Percentiles rank a stretch among this genome's conserved stretches.
phyloP scores from a whole-genome alignment of 1,140 invertebrate genomes.

The Drosophila pandora region DNA sequence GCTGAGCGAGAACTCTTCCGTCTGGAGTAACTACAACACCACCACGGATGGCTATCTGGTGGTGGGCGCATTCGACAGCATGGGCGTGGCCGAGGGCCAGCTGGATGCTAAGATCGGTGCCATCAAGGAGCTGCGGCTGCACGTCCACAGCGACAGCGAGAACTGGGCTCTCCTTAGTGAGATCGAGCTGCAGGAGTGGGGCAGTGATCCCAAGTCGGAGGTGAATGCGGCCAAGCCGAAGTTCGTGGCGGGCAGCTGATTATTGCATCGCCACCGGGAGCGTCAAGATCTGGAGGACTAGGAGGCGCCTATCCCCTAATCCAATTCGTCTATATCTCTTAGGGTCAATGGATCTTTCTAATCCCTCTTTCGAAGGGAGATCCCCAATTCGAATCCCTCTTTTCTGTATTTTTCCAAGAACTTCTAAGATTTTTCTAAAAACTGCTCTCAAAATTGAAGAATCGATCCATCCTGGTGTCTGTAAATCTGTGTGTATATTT shows the following conservation, averaged over 20 bases:
- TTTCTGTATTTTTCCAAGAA: neutral
- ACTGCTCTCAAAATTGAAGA: neutral
- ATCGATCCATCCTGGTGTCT: constrained; percentile 31
- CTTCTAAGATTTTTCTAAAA: too few relatives aligned
- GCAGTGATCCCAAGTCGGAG: constrained; percentile 53
- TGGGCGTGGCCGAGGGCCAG: constrained; percentile 91
- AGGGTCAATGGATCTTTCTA: constrained; percentile 7
- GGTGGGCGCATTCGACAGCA: constrained; percentile 90
- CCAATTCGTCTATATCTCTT: constrained; percentile 41
- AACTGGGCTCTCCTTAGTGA: constrained; percentile 97
- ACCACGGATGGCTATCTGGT: constrained; percentile 89
- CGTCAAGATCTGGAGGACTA: constrained; percentile 29
- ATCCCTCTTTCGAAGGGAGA: too few relatives aligned
- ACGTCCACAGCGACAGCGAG: constrained; percentile 91
- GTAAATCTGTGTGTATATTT: constrained; percentile 72
- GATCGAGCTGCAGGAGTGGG: constrained; percentile 86
- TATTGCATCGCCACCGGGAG: constrained; percentile 66
- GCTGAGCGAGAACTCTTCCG: constrained; percentile 75
- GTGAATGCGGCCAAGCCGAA: constrained; percentile 54
- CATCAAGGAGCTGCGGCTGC: constrained; percentile 89
- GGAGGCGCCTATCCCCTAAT: constrained; percentile 1
- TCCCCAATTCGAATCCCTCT: neutral
- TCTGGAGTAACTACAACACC: constrained; percentile 85
- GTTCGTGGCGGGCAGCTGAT: constrained; percentile 68
- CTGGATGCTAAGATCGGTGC: constrained; percentile 88